These are phyloP conservation scores for Zoanthus sansibaricus DNA, from an alignment of 92 coral and sea anemone species.

Conservation along the genomic window DNA sequence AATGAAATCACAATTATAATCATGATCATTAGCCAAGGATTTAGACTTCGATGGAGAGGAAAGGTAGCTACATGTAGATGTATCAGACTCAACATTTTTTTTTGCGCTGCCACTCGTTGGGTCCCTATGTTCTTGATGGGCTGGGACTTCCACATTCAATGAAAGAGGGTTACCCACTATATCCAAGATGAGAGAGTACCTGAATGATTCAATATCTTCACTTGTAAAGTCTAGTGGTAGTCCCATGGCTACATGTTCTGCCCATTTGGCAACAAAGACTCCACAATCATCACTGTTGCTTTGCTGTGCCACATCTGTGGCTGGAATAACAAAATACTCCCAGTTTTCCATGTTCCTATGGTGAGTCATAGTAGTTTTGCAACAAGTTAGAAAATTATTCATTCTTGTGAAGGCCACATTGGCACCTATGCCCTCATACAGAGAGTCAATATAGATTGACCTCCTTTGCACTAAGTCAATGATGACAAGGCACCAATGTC, in stretches of 20 bases:
- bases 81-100: slow-evolving; percentile 4
- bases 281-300: slow-evolving; percentile 63
- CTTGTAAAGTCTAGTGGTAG: slow-evolving; percentile 51
- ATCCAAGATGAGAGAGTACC: slow-evolving; percentile 54
- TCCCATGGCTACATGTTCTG: slow-evolving; percentile 27
- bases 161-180: slow-evolving; percentile 40
- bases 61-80: slow-evolving; percentile 8
- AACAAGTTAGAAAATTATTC: slow-evolving; percentile 52
- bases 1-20: neutral
- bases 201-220: slow-evolving; percentile 33
- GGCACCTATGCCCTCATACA: slow-evolving; percentile 55
- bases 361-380: slow-evolving; percentile 1
- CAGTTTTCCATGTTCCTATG: slow-evolving; percentile 41
- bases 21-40: neutral
- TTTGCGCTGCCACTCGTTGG: neutral
- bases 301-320: slow-evolving; percentile 56
- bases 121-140: slow-evolving; percentile 6
- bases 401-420: slow-evolving; percentile 48
- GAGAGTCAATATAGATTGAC: slow-evolving; percentile 58
- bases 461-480: slow-evolving; percentile 40
- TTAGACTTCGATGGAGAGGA: neutral
- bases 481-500: slow-evolving; percentile 61
- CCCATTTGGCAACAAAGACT: slow-evolving; percentile 67
- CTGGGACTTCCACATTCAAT: slow-evolving; percentile 20
- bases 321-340: slow-evolving; percentile 46